Evolutionary conservation across 2,888 invertebrate genomes (phyloP), one percentile per base, ranked within the genome.

Genomic region (Hirtodrosophila trivittata): DNA sequence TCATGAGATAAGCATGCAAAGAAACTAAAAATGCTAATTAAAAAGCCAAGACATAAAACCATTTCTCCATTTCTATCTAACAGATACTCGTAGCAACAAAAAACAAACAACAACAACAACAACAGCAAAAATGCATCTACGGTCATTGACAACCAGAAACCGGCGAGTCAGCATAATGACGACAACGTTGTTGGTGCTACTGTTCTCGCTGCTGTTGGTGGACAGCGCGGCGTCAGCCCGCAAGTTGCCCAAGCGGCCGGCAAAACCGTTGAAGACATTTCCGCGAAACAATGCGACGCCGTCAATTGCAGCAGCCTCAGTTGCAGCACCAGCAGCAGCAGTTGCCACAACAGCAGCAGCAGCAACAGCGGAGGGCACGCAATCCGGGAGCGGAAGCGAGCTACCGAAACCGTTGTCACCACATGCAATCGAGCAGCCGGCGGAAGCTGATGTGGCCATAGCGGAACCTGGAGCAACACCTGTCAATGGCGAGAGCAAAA

Each of bases 241-340:
- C 71, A 89, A 89, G 77, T 16, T 77, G 75, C 65, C 85, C 51
- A 89, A 89, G 66, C 88, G 89, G 75, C 89, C 89, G 63, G 88
- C 88, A 51, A 89, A 89, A 77, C 89, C 89, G 71, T 89, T 89
- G 67, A 89, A 89, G 87, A 89, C 90, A 71, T 89, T 89, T 88
- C 89, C 89, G 66, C 89, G 89, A 70, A 89, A 88, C 52, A 89
- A 89, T 74, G 89, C 88, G 43, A 87, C 89, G 75, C 89, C 90
- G 59, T 75, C 87, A 72, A 81, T 87, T 54, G 74, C 77, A 66
- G 75, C 76, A 55, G 64, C 66, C 38, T 14, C 50, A 33, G 47
- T 38, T 32, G 35, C 42, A 52, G 41, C 58, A 39, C 50, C 58
- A 41, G 13, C 59, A 28, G 28, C 51, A 6, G 28, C 41, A 35